These are phyloP conservation scores for Cheumatopsyche charites DNA, from an alignment of 1,140 invertebrate genomes.

Conservation along the genomic window DNA sequence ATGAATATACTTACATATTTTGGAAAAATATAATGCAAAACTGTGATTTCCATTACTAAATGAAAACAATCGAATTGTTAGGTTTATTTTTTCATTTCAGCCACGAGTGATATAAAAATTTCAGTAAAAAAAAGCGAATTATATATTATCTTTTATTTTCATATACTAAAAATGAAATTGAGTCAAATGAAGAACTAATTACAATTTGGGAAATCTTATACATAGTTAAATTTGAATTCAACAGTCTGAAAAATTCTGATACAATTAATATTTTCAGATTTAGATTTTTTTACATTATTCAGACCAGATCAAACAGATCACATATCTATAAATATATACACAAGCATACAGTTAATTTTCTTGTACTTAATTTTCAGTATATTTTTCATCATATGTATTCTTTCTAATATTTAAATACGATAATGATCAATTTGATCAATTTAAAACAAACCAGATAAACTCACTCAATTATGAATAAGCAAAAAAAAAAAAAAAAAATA, in stretches of 20 bases:
- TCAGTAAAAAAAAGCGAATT: neutral
- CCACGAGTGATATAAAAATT: too few species aligned
- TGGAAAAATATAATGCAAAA: too few species aligned
- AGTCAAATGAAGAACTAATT: conserved; percentile 12
- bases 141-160: neutral
- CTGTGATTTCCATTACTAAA: too few species aligned
- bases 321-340: neutral
- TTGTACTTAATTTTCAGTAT: neutral
- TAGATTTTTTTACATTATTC: neutral
- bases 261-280: too few species aligned
- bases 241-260: too few species aligned
- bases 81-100: too few species aligned
- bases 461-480: neutral
- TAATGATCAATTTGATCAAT: neutral
- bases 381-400: neutral
- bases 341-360: neutral
- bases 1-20: too few species aligned
- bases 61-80: too few species aligned
- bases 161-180: conserved; percentile 13
- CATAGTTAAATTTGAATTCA: neutral
- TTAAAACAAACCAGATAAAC: neutral
- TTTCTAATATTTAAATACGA: conserved; percentile 11
- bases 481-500: neutral
- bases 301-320: neutral
- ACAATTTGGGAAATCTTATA: neutral